Percentiles rank a stretch among this genome's conserved stretches.
Conservation (phyloP, 2,113 vertebrate genomes). For the Scolopax mira region DNA sequence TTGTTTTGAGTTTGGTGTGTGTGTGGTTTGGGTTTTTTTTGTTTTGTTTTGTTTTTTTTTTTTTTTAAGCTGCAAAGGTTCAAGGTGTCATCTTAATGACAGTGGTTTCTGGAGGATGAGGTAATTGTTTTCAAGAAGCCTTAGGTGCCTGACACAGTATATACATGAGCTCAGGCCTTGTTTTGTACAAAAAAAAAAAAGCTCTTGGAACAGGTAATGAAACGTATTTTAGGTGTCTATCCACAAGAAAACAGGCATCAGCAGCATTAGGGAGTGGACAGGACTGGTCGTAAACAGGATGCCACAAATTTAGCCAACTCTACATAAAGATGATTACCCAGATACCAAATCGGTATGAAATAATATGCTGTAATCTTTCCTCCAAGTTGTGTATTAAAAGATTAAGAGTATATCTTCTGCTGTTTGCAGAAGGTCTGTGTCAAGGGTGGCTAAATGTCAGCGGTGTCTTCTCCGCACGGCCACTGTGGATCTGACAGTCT, state of each 20-base stretch:
- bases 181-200: background rate
- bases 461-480: background rate
- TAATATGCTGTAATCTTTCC: background rate
- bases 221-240: background rate
- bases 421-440: background rate
- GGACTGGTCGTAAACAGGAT: background rate
- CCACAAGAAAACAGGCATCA: background rate
- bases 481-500: rapidly evolving
- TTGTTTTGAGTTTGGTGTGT: background rate
- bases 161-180: background rate
- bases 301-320: background rate
- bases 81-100: background rate
- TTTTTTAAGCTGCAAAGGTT: background rate
- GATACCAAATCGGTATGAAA: background rate
- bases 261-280: background rate
- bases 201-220: background rate
- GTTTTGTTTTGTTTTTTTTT: background rate
- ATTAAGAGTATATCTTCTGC: background rate
- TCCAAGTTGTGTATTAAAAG: background rate
- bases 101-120: background rate
- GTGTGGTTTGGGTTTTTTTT: background rate
- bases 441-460: background rate
- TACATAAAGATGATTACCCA: background rate
- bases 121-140: background rate
- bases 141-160: background rate